Conservation (phyloP, 2,888 invertebrate genomes). For the Ophonus ardosiacus region DNA sequence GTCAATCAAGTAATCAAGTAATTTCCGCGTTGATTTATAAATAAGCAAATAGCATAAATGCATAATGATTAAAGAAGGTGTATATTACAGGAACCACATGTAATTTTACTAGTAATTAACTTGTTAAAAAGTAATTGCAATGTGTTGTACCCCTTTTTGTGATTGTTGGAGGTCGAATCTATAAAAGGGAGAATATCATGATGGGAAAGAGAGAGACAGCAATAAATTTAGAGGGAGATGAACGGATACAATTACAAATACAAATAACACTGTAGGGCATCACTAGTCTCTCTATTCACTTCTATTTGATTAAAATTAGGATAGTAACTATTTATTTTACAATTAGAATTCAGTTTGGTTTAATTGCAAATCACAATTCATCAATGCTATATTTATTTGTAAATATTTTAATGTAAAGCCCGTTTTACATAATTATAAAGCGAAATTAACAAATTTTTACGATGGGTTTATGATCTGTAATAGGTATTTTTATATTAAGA, state of each 20-base stretch:
- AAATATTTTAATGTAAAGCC: neutral
- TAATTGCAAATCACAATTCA: neutral
- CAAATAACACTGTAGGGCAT: constrained; percentile 49
- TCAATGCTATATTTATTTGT: neutral
- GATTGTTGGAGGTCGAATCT: constrained; percentile 65
- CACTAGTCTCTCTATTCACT: neutral
- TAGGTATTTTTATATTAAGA: no score
- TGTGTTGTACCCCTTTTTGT: constrained; percentile 52
- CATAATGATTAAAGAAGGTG: constrained; percentile 2
- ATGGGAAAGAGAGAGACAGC: constrained; percentile 54
- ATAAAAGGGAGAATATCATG: constrained; percentile 59
- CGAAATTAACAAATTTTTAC: no score
- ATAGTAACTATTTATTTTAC: constrained; percentile 24
- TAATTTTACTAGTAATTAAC: constrained; percentile 56
- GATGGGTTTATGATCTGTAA: no score
- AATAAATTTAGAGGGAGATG: constrained; percentile 45
- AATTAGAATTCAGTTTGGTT: neutral
- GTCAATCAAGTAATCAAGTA: constrained; percentile 8
- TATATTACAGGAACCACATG: constrained; percentile 50
- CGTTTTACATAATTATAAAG: no score
- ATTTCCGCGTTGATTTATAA: neutral
- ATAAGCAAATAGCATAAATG: neutral
- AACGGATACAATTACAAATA: constrained; percentile 56
- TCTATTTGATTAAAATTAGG: constrained; percentile 32
- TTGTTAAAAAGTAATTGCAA: constrained; percentile 61